Evolutionary conservation across 2,888 invertebrate species (phyloP).

Genomic region (Heteromurus nitidus): DNA sequence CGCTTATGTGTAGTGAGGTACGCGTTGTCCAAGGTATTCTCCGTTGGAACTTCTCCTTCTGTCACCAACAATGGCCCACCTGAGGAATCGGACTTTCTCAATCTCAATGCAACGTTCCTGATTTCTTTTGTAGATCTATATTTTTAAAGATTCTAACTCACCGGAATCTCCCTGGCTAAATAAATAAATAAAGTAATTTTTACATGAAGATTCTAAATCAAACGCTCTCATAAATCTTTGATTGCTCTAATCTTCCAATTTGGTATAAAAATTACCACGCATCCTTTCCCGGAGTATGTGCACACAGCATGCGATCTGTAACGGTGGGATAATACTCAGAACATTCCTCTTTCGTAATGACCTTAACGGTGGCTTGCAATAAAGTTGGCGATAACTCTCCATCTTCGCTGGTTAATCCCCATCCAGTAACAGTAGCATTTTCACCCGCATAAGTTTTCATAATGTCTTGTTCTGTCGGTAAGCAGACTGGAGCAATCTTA

Average conservation of each 20-base stretch:
- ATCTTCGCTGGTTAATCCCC: slow-evolving; percentile 74
- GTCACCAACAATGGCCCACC: slow-evolving; percentile 67
- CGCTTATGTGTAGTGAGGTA: slow-evolving; percentile 18
- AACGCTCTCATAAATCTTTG: too few species aligned
- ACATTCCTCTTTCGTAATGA: slow-evolving; percentile 68
- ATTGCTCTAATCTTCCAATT: too few species aligned
- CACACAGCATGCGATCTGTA: slow-evolving; percentile 72
- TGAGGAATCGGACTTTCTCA: too few species aligned
- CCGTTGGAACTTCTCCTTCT: slow-evolving; percentile 13
- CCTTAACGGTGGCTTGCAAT: slow-evolving; percentile 64
- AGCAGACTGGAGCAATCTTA: slow-evolving; percentile 74
- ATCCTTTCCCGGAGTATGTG: slow-evolving; percentile 68
- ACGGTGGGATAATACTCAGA: slow-evolving; percentile 65
- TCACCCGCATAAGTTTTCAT: slow-evolving; percentile 71
- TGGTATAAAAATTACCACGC: too few species aligned
- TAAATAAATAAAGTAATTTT: slow-evolving; percentile 8
- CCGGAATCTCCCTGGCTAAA: slow-evolving; percentile 58
- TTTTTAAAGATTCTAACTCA: neutral
- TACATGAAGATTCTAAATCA: neutral
- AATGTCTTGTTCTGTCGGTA: slow-evolving; percentile 71
- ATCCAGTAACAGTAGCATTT: slow-evolving; percentile 73
- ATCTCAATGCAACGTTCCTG: too few species aligned
- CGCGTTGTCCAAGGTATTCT: too few species aligned
- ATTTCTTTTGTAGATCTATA: too few species aligned
- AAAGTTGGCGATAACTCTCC: slow-evolving; percentile 63